A percentile compares a stretch with the other conserved stretches of the same genome.
Conservation (phyloP, 2,113 vertebrate genomes). For the Pantherophis guttatus region DNA sequence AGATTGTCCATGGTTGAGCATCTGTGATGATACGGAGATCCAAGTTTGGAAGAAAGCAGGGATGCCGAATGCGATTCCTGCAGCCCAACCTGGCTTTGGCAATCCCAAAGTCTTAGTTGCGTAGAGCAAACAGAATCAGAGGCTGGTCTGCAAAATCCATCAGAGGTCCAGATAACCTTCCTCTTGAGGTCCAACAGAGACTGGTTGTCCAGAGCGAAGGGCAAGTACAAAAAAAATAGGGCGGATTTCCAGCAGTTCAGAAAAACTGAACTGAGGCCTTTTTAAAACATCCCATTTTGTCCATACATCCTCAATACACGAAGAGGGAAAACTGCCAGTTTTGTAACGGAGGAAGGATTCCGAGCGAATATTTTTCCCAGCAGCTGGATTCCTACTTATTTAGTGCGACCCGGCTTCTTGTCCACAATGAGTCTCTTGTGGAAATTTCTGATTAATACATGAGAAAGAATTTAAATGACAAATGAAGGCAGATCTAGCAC, state of each 20-base stretch:
- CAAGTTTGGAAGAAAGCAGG: not conserved
- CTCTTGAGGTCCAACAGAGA: not conserved
- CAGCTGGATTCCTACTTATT: not conserved
- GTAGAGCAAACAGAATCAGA: not conserved
- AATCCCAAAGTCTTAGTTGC: too few species aligned
- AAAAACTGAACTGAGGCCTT: not conserved
- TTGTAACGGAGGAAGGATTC: not conserved
- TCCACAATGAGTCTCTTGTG: not conserved
- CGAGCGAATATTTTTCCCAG: not conserved
- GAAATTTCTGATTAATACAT: not conserved
- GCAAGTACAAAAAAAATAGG: not conserved
- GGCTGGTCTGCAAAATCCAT: fast-evolving
- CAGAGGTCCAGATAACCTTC: fast-evolving
- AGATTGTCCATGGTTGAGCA: not conserved
- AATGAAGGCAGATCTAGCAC: not conserved
- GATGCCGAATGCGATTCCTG: not conserved
- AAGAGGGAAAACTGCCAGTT: not conserved
- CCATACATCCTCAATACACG: not conserved
- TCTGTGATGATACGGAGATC: not conserved
- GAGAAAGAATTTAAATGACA: not conserved
- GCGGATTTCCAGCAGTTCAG: not conserved
- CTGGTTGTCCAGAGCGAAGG: not conserved
- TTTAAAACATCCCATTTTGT: not conserved
- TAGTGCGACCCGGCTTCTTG: not conserved
- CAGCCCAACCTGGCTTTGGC: not conserved